Percentiles rank a stretch among this genome's conserved stretches.
Conservation (phyloP, 1,140 invertebrate genomes). For the Andricus grossulariae region DNA sequence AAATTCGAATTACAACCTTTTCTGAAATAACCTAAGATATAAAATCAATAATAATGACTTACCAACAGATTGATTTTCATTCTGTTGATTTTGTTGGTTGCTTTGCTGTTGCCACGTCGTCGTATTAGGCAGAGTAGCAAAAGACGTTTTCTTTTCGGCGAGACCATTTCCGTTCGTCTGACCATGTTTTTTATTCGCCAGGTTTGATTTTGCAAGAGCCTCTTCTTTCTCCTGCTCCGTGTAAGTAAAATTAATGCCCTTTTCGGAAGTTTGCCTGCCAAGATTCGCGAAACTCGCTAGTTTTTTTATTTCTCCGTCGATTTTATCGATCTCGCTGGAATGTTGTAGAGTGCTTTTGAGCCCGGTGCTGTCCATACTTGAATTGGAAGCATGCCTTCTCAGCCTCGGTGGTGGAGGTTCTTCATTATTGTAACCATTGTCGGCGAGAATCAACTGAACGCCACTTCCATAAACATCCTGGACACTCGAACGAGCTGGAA, state of each 20-base stretch:
- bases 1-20: too few species aligned
- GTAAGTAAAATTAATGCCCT: slow-evolving; percentile 80
- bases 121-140: slow-evolving; percentile 84
- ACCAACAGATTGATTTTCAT: slow-evolving; percentile 68
- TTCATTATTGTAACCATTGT: slow-evolving; percentile 78
- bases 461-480: slow-evolving; percentile 83
- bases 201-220: slow-evolving; percentile 62
- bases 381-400: slow-evolving; percentile 76
- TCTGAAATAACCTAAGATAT: background rate
- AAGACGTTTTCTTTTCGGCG: slow-evolving; percentile 81
- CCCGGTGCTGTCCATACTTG: slow-evolving; percentile 71
- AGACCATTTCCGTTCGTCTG: slow-evolving; percentile 72
- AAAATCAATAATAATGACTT: background rate
- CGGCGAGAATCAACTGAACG: slow-evolving; percentile 80
- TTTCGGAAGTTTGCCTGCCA: slow-evolving; percentile 78
- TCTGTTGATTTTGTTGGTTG: slow-evolving; percentile 70
- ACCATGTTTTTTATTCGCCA: slow-evolving; percentile 68
- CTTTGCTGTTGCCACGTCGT: slow-evolving; percentile 93
- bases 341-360: slow-evolving; percentile 76
- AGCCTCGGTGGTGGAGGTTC: slow-evolving; percentile 70
- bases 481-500: slow-evolving; percentile 82
- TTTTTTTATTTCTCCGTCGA: slow-evolving; percentile 77
- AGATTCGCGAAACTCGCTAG: slow-evolving; percentile 84
- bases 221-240: slow-evolving; percentile 79
- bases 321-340: slow-evolving; percentile 76